phyloP scores from a whole-genome alignment of 2,888 invertebrate species.

The Agrochola lota region DNA sequence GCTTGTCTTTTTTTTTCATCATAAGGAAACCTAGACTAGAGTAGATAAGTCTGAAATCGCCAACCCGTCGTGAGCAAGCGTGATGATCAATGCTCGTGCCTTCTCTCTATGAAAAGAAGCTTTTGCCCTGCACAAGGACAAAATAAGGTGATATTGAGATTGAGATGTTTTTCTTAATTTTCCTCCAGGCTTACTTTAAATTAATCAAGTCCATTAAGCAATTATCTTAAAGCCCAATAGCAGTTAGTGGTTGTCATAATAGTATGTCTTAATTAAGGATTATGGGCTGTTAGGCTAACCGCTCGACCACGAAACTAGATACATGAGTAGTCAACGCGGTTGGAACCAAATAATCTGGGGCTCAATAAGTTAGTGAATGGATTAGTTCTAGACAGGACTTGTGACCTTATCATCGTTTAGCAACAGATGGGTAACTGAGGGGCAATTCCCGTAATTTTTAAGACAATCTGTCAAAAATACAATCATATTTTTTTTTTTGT shows the following conservation, averaged over 20 bases:
- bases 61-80: no score
- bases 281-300: conserved; percentile 1
- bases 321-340: conserved; percentile 4
- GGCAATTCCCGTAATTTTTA: no score
- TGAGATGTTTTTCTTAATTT: no score
- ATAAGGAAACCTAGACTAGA: no score
- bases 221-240: conserved; percentile 7
- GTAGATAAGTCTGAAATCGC: no score
- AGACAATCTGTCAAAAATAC: no score
- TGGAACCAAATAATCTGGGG: conserved; percentile 5
- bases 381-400: neutral
- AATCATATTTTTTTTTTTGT: no score
- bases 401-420: neutral
- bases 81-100: no score
- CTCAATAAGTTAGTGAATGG: neutral
- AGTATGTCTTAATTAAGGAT: conserved; percentile 30
- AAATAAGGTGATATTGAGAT: no score
- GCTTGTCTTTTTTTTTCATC: no score
- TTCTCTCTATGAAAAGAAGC: no score
- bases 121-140: no score
- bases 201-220: neutral
- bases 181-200: neutral
- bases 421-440: neutral
- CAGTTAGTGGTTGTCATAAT: conserved; percentile 4
- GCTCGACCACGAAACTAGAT: conserved; percentile 24